phyloP scores from a whole-genome alignment of 2,113 vertebrate genomes.

The Prunella himalayana region DNA sequence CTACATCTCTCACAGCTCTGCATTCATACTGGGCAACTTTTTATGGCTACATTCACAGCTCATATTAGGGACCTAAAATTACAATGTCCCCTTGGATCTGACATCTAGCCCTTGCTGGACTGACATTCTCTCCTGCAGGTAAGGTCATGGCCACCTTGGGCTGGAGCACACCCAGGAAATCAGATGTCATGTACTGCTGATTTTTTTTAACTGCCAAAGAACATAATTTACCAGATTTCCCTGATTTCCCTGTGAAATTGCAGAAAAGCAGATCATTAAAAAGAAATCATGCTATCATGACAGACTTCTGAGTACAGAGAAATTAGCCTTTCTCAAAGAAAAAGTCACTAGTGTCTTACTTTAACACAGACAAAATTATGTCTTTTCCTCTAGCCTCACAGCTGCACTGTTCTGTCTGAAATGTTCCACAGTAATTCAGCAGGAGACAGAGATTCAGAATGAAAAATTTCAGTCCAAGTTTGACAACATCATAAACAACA shows the following conservation, averaged over 20 bases:
- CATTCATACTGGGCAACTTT: neutral
- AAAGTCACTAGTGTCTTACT: neutral
- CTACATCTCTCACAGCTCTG: neutral
- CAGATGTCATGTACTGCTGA: accelerated
- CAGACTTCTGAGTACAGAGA: neutral
- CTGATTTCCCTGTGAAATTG: neutral
- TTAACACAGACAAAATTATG: neutral
- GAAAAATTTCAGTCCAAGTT: neutral
- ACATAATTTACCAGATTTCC: neutral
- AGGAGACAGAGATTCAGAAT: neutral
- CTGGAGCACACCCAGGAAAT: neutral
- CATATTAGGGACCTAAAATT: neutral
- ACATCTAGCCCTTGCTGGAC: neutral
- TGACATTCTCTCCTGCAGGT: neutral
- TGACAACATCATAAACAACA: constrained; percentile 1
- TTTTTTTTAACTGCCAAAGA: neutral
- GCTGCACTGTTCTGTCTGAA: neutral
- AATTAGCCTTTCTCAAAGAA: neutral
- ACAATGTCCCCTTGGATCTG: neutral
- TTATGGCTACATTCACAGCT: neutral
- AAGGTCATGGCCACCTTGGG: neutral
- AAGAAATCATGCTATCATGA: neutral
- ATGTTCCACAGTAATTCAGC: neutral
- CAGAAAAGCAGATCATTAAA: neutral
- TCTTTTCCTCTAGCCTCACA: neutral